These are phyloP conservation scores for Sterrhoptilus dennistouni DNA, from an alignment of 2,113 vertebrate species.

Conservation along the genomic window DNA sequence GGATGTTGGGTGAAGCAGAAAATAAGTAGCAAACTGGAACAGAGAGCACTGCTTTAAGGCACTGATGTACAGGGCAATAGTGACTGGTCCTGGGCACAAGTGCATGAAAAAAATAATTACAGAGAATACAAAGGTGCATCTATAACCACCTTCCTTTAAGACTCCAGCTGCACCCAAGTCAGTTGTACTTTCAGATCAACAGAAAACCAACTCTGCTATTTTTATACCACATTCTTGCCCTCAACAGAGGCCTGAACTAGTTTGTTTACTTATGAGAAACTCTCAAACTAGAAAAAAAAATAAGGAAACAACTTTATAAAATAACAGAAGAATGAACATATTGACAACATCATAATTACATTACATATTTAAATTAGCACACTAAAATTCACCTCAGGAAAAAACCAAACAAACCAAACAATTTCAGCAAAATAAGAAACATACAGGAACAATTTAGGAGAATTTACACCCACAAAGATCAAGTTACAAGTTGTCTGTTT, in stretches of 20 bases:
- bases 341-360: background rate
- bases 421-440: background rate
- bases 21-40: background rate
- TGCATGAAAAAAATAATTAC: background rate
- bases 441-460: background rate
- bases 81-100: background rate
- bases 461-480: background rate
- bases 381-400: background rate
- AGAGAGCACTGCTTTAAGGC: background rate
- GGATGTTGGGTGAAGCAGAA: background rate
- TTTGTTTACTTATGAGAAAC: slow-evolving; percentile 4
- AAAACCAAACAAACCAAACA: background rate
- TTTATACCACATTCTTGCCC: slow-evolving; percentile 4
- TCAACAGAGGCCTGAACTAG: background rate
- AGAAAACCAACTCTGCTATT: background rate
- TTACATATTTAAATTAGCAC: background rate
- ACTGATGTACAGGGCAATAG: background rate
- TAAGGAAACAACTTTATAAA: background rate
- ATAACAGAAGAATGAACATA: background rate
- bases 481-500: background rate
- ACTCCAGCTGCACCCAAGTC: background rate
- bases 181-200: background rate
- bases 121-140: background rate
- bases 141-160: background rate
- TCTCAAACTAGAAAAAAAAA: background rate